Base-by-base conservation (phyloP, 1,140 invertebrate species). In the Bombus impatiens region DNA sequence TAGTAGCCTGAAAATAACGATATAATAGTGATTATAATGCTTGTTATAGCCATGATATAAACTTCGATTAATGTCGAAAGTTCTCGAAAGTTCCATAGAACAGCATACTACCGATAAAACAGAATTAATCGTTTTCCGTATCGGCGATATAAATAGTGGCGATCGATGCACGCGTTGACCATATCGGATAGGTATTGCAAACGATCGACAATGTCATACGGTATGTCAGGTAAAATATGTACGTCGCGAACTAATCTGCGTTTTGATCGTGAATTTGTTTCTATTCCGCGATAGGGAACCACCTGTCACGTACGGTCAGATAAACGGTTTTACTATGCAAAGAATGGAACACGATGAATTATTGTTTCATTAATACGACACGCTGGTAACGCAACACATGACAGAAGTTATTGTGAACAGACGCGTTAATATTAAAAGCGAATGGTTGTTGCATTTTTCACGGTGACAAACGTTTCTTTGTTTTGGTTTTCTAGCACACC, bases 311-410 rank as follows among this genome's bases (percentile, higher is more conserved):
- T 81, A 65, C 74, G 75, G 72, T 84, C 78, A 81, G 53, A 89
- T 83, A 89, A 87, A 89, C 77, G 72, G 78, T 76, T 78, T 84
- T 74, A 70, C 88, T 84, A 78, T 82, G 78, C 67, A 88, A 89
- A 82, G 86, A 87, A 81, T 75, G 80, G 75, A 65, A 57, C 80
- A 47, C 80, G 72, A 68, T 87, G 84, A 89, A 89, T 89, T 89
- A 89, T 71, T 89, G 88, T 89, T 89, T 89, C 88, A 87, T 89
- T 89, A 89, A 89, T 82, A 75, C 80, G 85, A 89, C 84, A 80
- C 84, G 78, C 44, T 18, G 59, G 71, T 75, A 76, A 68, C 44
- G 53, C 10, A 59, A 80, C 37, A 62, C 53, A 42, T 3, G 40
- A 62, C 32, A 72, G 12, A 62, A 47, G 67, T 62, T 80, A 72